Evolutionary conservation across 2,797 vertebrate species (phyloP).

Genomic region (Pipistrellus pygmaeus): DNA sequence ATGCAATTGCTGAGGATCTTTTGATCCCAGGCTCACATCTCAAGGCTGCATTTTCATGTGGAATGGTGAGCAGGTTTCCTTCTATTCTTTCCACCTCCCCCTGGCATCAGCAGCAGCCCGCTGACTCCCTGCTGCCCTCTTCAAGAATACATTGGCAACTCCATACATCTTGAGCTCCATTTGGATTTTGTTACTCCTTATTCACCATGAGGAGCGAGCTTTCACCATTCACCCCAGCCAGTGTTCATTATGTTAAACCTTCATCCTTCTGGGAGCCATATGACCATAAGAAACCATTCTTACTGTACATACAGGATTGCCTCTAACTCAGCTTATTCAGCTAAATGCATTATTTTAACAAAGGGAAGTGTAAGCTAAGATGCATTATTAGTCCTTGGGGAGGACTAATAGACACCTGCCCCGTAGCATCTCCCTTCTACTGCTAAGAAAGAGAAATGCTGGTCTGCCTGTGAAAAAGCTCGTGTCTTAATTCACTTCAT

Average conservation of each 20-base stretch:
- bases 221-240: background rate
- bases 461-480: background rate
- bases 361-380: background rate
- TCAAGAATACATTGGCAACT: background rate
- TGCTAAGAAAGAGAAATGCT: background rate
- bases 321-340: background rate
- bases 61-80: background rate
- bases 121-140: background rate
- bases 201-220: background rate
- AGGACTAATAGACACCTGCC: background rate
- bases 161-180: background rate
- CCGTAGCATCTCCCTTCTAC: no score
- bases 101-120: background rate
- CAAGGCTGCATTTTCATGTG: background rate
- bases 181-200: background rate
- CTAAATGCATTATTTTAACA: slow-evolving; percentile 9
- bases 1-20: background rate
- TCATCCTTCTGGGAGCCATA: background rate
- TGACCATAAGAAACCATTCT: background rate
- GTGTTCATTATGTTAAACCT: background rate
- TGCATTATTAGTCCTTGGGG: background rate
- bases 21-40: background rate
- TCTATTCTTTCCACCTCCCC: background rate
- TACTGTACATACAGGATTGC: background rate
- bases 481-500: background rate